Base-by-base conservation (phyloP, 2,113 vertebrate genomes). In the Ochotona curzoniae region DNA sequence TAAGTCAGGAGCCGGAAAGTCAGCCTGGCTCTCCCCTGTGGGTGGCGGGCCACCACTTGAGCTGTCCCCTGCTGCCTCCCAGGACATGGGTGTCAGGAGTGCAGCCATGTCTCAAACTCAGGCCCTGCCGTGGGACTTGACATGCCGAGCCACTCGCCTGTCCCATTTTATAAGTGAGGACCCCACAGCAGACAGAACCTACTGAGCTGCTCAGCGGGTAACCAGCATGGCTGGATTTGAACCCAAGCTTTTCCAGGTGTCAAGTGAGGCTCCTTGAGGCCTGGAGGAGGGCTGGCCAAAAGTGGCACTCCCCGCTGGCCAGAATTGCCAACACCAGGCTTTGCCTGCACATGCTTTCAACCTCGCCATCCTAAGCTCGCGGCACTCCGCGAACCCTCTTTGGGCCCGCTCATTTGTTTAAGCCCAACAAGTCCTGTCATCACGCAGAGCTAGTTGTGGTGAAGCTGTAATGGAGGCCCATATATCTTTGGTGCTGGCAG, bases 341-440 rank as follows among this genome's bases (percentile, higher is more conserved):
- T 47, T 30, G 32, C 51, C 60, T 63, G 71, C 38, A 44, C 38
- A 44, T 44, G 38, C 38, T 44, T 44, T 44, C 38, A 3, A 44
- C 38, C 38, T 44, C 38, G 38, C 38, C 38, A 6, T 44, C 26
- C 10, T 7, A 10, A 13, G 11, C 49, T 51, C 38, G 73, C 71
- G 23, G n/a, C 23, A 0, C n/a, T 51, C 23, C 60, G 47, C 30
- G 35, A 91, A 81, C 49, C 61, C 73, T 38, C 49, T 47, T 70
- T n/a, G 82, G 67, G 38, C 69, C 25, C 70, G 66, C 81, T 70
- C 54, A 78, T 83, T 79, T 71, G 80, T 54, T 91, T 93, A 82
- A 73, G n/a, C 66, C 86, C 75, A 91, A 67, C 32, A 23, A 81
- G n/a, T 84, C 76, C 51, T 23, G 32, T 70, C 83, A 71, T 47